Base-by-base conservation (phyloP, 1,140 invertebrate genomes). In the Drosophila ogumai region DNA sequence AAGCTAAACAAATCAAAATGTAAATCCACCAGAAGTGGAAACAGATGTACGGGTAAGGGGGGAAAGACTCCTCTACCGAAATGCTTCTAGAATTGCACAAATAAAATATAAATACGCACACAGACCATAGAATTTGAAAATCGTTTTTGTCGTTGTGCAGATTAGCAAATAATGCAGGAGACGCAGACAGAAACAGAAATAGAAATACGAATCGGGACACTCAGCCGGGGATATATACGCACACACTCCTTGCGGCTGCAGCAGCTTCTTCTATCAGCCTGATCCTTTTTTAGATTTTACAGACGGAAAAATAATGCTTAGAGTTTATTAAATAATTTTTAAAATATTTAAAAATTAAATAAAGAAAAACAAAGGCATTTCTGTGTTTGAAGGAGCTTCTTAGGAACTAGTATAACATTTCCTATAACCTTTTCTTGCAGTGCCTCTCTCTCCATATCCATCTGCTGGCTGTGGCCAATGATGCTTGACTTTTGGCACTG, bases 31-130 rank as follows among this genome's bases (percentile, higher is more conserved):
- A 15, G 5, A 25, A 44, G 40, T 34, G 22, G 47, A 17, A 22
- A 36, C 41, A 55, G 47, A 28, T 61, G 56, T 13, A 25, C 1
- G 49, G 31, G 41, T 10, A 28, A 8, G 8, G 3, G 28, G 47
- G 47, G 28, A 17, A 7, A 9, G 19, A 13, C 5, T 17, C 3
- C 41, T 9, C 25, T 19, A 7, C 38, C 19, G 9, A 50, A 75
- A 75, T 75, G 69, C 71, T 75, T 75, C 60, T 6, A 43, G 60
- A 76, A 76, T 68, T 58, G 61, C 52, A 64, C 68, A 64, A 76
- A 76, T 76, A 76, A 76, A 76, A 76, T 76, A 67, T 67, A 76
- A 67, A 76, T 76, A 76, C 74, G 52, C 73, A 76, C 55, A 76
- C 61, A 76, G 36, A 71, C 59, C 59, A 71, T 71, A 64, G 46